Evolutionary conservation across 2,888 invertebrate species (phyloP).

Genomic region (Euzophera pinguis): DNA sequence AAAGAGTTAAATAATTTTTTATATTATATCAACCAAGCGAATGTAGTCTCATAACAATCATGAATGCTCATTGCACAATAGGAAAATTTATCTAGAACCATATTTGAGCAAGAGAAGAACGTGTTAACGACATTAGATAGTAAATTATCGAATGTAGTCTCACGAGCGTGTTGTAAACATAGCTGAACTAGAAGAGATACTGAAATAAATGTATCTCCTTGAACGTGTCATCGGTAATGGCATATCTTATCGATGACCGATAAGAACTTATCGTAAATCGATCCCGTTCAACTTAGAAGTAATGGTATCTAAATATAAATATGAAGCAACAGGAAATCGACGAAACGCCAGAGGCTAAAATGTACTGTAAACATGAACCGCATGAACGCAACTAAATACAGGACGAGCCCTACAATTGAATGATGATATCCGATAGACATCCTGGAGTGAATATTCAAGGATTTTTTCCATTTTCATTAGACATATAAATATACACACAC

Average conservation of each 20-base stretch:
- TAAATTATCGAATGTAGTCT: conserved; percentile 34
- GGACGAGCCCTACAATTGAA: conserved; percentile 19
- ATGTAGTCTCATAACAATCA: conserved; percentile 17
- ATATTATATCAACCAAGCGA: conserved; percentile 28
- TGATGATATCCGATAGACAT: neutral
- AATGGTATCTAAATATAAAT: conserved; percentile 18
- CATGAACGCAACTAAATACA: conserved; percentile 23
- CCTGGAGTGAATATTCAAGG: too few relatives aligned
- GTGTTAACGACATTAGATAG: neutral
- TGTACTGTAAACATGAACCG: conserved; percentile 37
- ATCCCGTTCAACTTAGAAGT: conserved; percentile 5
- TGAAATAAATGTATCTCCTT: conserved; percentile 24
- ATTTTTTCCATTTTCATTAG: too few relatives aligned
- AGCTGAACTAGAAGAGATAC: conserved; percentile 23
- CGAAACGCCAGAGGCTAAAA: conserved; percentile 42
- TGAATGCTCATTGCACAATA: conserved; percentile 10
- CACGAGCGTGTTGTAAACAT: conserved; percentile 33
- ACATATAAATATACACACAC: too few relatives aligned
- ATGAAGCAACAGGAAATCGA: conserved; percentile 46
- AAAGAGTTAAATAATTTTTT: conserved; percentile 29
- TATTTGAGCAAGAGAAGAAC: neutral
- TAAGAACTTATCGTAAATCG: conserved; percentile 22
- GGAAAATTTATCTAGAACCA: conserved; percentile 21
- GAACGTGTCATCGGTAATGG: conserved; percentile 23
- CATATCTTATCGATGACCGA: conserved; percentile 21